Percentiles rank a stretch among this genome's conserved stretches.
phyloP scores from a whole-genome alignment of 2,888 invertebrate genomes.

The Dorcus hopei region DNA sequence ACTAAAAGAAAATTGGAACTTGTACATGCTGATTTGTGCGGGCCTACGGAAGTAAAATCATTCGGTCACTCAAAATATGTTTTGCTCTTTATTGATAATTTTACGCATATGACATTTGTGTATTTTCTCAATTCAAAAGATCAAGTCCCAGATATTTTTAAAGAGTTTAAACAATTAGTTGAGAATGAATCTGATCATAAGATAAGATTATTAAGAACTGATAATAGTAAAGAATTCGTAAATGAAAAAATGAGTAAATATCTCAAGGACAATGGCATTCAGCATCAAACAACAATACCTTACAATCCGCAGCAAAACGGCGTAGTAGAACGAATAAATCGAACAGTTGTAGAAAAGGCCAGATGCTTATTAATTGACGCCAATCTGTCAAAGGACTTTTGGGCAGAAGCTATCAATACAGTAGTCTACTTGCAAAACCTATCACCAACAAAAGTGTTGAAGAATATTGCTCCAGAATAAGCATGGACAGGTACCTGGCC shows the following conservation, averaged over 20 bases:
- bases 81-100: slow-evolving; percentile 5
- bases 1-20: slow-evolving; percentile 12
- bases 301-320: slow-evolving; percentile 1
- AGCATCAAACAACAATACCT: slow-evolving; percentile 4
- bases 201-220: slow-evolving; percentile 5
- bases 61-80: slow-evolving; percentile 3
- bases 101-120: not conserved
- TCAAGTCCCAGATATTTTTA: not conserved
- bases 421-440: slow-evolving; percentile 3
- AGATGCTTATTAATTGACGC: not conserved
- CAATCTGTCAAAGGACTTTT: slow-evolving; percentile 16
- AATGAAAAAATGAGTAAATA: slow-evolving; percentile 2
- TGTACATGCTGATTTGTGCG: slow-evolving; percentile 15
- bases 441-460: slow-evolving; percentile 1
- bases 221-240: slow-evolving; percentile 7
- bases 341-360: slow-evolving; percentile 27
- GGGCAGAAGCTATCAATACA: slow-evolving; percentile 6
- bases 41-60: slow-evolving; percentile 5
- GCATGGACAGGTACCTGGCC: not conserved
- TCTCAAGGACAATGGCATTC: slow-evolving; percentile 3
- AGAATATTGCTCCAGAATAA: slow-evolving; percentile 1
- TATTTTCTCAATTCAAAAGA: not conserved
- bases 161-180: not conserved
- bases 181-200: slow-evolving; percentile 1
- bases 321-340: slow-evolving; percentile 5